Evolutionary conservation across 1,140 invertebrate species (phyloP), one percentile per base, ranked within the genome.

Genomic region (Proales similis): DNA sequence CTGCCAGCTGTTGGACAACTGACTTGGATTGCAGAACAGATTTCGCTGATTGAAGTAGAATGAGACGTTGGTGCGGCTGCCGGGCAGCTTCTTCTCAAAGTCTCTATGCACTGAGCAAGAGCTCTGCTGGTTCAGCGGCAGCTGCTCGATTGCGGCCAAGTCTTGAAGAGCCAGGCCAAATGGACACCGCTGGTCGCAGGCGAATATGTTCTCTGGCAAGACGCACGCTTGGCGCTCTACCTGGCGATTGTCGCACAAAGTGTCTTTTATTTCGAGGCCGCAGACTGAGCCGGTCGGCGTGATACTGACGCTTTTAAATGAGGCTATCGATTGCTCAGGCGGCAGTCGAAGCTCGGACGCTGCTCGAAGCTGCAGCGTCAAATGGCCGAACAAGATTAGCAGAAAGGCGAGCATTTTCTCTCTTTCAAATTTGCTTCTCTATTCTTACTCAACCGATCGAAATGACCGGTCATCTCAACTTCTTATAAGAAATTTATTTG

Each of bases 141-240:
- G 51, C 6, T 57, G 51, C 4, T 57, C 51, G 2, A 57, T 11
- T 11, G 7, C 5, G 17, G 39, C 32, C 19, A 57, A 42, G 9
- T 57, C 17, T 57, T 43, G 19, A 2, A 57, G 17, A 22, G 9
- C 26, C 24, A 42, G 39, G 17, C 51, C 51, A n/a, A 17, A 42
- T 42, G 51, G 51, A 42, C 51, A 57, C 4, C 36, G 27, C 14
- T 57, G 51, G 20, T 57, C 51, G 19, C 51, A 57, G 12, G 27
- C 39, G 45, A 57, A 57, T 9, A 57, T 39, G 7, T 14, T 7
- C 11, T 30, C 29, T 11, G 51, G 19, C 12, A 29, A 30, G 7
- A 42, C 39, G n/a, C 51, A 57, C 0, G 51, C 39, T 20, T 57
- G 14, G 7, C 30, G n/a, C 14, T 57, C 51, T 2, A 26, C 17